A percentile compares a stretch with the other conserved stretches of the same genome.
phyloP scores from a whole-genome alignment of 1,140 invertebrate genomes.

The Holcopasites calliopsidis region DNA sequence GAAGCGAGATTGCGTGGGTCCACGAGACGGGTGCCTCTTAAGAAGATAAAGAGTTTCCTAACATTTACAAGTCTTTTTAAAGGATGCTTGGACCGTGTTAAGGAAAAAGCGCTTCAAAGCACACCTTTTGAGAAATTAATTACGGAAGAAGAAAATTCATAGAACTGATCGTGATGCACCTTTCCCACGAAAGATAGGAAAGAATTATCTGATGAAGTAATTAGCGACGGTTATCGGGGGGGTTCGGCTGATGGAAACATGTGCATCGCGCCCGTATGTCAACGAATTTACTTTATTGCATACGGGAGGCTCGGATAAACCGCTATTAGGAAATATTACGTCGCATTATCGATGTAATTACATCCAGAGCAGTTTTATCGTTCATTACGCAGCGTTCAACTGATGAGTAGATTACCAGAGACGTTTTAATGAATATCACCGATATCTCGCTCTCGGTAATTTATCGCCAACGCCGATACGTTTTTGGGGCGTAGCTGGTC shows the following conservation, averaged over 20 bases:
- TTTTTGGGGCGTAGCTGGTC: background rate
- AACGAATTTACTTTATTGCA: constrained; percentile 32
- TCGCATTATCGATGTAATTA: constrained; percentile 45
- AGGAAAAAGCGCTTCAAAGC: background rate
- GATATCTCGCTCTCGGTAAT: constrained; percentile 1
- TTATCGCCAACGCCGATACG: background rate
- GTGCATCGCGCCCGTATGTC: constrained; percentile 31
- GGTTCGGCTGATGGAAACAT: background rate
- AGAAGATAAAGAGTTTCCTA: background rate
- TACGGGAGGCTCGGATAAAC: constrained; percentile 38
- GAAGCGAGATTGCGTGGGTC: too few species aligned
- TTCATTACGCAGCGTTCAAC: constrained; percentile 41
- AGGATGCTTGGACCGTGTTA: background rate
- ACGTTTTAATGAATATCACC: constrained; percentile 47
- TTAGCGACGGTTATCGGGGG: constrained; percentile 26
- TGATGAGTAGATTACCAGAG: constrained; percentile 46
- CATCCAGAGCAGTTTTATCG: constrained; percentile 35
- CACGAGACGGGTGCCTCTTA: too few species aligned
- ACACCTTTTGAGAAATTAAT: constrained; percentile 16
- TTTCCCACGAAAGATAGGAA: constrained; percentile 29
- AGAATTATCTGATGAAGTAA: constrained; percentile 32
- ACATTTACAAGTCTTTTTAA: background rate
- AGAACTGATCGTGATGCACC: background rate
- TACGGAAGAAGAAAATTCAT: background rate
- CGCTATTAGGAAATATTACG: constrained; percentile 45